Base-by-base conservation (phyloP, 2,797 vertebrate species). In the Dermochelys coriacea region DNA sequence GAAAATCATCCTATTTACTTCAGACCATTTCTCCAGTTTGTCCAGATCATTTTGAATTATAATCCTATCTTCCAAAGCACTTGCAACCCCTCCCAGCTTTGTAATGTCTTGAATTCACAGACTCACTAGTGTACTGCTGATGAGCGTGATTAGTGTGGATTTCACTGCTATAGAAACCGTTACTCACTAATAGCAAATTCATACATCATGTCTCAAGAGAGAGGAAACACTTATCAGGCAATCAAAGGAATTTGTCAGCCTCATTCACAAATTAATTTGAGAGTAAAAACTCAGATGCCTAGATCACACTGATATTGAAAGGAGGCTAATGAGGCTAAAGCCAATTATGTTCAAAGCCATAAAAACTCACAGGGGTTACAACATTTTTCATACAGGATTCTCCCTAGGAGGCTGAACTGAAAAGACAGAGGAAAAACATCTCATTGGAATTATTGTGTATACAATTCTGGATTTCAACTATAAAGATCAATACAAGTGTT, bases 91-190 rank as follows among this genome's bases (percentile, higher is more conserved):
- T 54, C 52, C 52, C 21, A 54, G 8, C 52, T 54, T 54, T 52
- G 4, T 23, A 54, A 54, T 54, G 21, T 54, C 52, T 92, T 95
- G 95, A 83, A 94, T 96, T 97, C 94, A 94, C 91, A 91, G 95
- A 94, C 95, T 91, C 95, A 80, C 94, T 96, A 90, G 19, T 82
- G 85, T 5, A 9, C n/a, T 93, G 34, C 79, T 83, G 86, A 68
- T 77, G 55, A 8, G 88, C 74, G 81, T 15, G 87, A 96, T 93
- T 88, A 93, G 90, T 85, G 91, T 94, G 95, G n/a, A 37, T 90
- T 87, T 96, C 91, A 85, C 94, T 94, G 93, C 93, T 95, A 90
- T 37, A 47, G 29, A 41, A 57, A 95, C 80, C 80, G 87, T 91
- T 94, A 86, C 92, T 95, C 41, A 19, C 88, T 11, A 92, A 15